phyloP scores from a whole-genome alignment of 2,113 vertebrate genomes.

The Tursiops truncatus region DNA sequence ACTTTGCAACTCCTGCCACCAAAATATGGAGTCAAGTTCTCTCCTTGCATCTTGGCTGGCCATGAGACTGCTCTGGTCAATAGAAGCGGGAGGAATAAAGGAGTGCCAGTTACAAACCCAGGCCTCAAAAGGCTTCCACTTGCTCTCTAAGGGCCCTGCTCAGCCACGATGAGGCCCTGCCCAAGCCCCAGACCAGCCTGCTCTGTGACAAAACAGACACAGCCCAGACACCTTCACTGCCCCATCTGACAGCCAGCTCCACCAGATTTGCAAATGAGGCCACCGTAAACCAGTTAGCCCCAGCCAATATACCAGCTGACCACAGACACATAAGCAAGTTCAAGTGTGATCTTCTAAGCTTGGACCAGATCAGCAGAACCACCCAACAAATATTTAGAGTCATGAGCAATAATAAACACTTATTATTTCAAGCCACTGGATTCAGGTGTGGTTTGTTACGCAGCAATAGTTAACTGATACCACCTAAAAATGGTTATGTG shows the following conservation, averaged over 20 bases:
- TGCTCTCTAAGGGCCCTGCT: not conserved
- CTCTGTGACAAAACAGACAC: not conserved
- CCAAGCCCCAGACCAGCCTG: not conserved
- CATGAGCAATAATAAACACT: not conserved
- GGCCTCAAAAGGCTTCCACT: not conserved
- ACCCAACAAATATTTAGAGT: not conserved
- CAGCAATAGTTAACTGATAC: not conserved
- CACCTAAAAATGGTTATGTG: not conserved
- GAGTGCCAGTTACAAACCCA: not conserved
- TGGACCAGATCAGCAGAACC: not conserved
- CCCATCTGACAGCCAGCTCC: not conserved
- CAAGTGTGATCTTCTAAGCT: not conserved
- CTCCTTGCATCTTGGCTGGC: not conserved
- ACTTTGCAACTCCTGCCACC: not conserved
- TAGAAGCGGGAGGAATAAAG: not conserved
- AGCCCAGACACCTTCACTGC: not conserved
- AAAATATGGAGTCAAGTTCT: not conserved
- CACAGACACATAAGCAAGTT: not conserved
- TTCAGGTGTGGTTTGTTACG: not conserved
- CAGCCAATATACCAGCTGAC: not conserved
- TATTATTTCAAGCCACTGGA: not conserved
- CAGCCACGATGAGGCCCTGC: not conserved
- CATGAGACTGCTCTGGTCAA: not conserved
- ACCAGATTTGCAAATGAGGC: not conserved
- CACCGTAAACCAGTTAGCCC: not conserved